These are phyloP conservation scores for Aphelenchoides besseyi DNA, from an alignment of 1,140 invertebrate genomes.

Conservation along the genomic window DNA sequence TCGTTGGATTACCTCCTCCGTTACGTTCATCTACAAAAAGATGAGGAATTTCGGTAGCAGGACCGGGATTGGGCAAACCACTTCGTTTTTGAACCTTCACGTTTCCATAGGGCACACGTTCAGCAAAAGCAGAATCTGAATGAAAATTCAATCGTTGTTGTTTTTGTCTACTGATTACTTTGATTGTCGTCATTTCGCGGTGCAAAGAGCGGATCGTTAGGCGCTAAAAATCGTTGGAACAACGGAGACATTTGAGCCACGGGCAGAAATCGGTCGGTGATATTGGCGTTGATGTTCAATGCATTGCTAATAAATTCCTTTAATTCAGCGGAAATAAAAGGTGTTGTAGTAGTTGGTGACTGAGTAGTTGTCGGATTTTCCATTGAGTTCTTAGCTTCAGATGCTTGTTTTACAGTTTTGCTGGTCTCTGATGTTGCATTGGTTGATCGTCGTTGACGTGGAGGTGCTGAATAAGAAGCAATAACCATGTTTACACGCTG, in stretches of 20 bases:
- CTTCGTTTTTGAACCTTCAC: not conserved
- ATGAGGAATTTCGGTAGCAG: conserved; percentile 32
- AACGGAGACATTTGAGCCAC: conserved; percentile 34
- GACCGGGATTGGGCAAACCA: not conserved
- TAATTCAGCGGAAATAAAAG: not conserved
- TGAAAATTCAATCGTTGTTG: no score
- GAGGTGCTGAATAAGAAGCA: not conserved
- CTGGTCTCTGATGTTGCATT: not conserved
- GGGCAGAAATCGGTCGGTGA: conserved; percentile 30
- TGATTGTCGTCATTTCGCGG: not conserved
- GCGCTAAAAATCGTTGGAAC: not conserved
- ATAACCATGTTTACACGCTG: conserved; percentile 21
- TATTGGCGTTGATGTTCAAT: conserved; percentile 25
- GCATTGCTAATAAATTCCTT: conserved; percentile 27
- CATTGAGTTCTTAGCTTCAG: not conserved
- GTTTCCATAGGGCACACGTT: not conserved
- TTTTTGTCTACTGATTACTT: not conserved
- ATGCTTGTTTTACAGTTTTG: not conserved
- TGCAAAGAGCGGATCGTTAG: not conserved
- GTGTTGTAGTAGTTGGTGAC: conserved; percentile 1
- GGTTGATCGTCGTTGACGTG: not conserved
- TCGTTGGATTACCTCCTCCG: conserved; percentile 1
- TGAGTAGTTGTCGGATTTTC: conserved; percentile 6
- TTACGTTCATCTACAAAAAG: conserved; percentile 26
- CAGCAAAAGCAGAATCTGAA: not conserved